Evolutionary conservation across 2,888 invertebrate species (phyloP), one percentile per base, ranked within the genome.

Genomic region (Euzophera pinguis): DNA sequence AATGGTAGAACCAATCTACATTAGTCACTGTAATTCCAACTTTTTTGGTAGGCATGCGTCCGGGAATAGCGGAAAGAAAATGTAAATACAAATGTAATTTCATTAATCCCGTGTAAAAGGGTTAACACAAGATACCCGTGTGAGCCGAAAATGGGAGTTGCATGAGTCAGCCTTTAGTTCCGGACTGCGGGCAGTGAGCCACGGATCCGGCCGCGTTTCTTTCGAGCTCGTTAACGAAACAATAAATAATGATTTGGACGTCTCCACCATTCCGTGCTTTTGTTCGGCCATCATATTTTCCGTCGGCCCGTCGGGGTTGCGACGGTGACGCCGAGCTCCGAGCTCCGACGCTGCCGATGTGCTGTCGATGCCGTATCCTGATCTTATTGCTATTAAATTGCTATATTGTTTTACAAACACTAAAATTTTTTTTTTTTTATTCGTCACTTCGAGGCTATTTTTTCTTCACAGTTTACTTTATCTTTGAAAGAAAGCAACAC

Each of bases 181-280:
- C 67, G 70, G 65, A 53, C 62, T 32, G 61, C 61, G 65, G 64
- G 72, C 71, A 69, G 65, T 59, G 70, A 67, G 71, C 69, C 68
- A 70, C 68, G 67, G 72, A 70, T 75, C 74, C 75, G 71, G 69
- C 66, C 70, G 62, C 71, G 69, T 77, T 81, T 76, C 76, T 79
- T 73, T 75, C 72, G 66, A 70, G 81, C 83, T 85, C 84, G 84
- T 85, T 85, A 85, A 78, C 82, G 82, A 82, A 84, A 87, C 82
- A 84, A 87, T 85, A 85, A 84, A 84, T 84, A 85, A 86, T 84
- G 79, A 83, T 84, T 83, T 78, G 78, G 80, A 78, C 75, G 78
- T 80, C 76, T 73, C 74, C 69, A 68, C 71, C 69, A 70, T 66
- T 77, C 73, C 73, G 68, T 65, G 69, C 80, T 73, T 75, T 85